Percentiles rank a stretch among this genome's conserved stretches.
Evolutionary conservation across 1,140 invertebrate genomes (phyloP).

Genomic region (Drosophila asahinai): DNA sequence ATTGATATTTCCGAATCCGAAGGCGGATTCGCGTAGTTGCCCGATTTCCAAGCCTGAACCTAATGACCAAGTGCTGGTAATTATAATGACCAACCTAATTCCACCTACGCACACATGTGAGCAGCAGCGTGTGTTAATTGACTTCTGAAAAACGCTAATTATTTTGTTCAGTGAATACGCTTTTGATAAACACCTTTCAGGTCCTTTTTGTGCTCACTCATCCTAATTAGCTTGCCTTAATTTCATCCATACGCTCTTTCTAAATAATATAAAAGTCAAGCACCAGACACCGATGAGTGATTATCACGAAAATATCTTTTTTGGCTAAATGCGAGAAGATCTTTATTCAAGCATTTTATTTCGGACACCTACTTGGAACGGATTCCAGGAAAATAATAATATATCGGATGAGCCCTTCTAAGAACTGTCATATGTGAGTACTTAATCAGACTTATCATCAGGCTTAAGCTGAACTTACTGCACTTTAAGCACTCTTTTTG

Average conservation of each 20-base stretch:
- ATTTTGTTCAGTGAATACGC: slow-evolving; percentile 77
- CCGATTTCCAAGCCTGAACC: neutral
- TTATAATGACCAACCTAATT: slow-evolving; percentile 37
- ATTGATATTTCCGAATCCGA: slow-evolving; percentile 30
- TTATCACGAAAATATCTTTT: slow-evolving; percentile 22
- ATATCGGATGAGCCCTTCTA: slow-evolving; percentile 11
- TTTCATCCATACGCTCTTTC: slow-evolving; percentile 28
- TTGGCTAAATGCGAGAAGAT: neutral
- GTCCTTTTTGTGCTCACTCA: slow-evolving; percentile 38
- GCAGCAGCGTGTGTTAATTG: slow-evolving; percentile 31
- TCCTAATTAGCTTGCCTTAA: slow-evolving; percentile 56
- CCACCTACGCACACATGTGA: slow-evolving; percentile 24
- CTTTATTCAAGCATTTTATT: slow-evolving; percentile 40
- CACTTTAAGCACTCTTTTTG: slow-evolving; percentile 2
- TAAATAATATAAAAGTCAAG: slow-evolving; percentile 59
- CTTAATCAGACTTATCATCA: slow-evolving; percentile 41
- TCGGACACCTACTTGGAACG: slow-evolving; percentile 6
- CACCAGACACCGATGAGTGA: slow-evolving; percentile 11
- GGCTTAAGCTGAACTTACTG: slow-evolving; percentile 31
- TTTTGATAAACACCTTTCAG: slow-evolving; percentile 46
- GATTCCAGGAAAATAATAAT: slow-evolving; percentile 9
- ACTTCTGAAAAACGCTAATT: slow-evolving; percentile 64
- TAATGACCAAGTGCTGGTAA: slow-evolving; percentile 61
- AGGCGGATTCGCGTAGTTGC: neutral
- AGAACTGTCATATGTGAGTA: slow-evolving; percentile 22